A percentile compares a stretch with the other conserved stretches of the same genome.
phyloP scores from a whole-genome alignment of 2,113 vertebrate species.

The Xyliphius kryptos region DNA sequence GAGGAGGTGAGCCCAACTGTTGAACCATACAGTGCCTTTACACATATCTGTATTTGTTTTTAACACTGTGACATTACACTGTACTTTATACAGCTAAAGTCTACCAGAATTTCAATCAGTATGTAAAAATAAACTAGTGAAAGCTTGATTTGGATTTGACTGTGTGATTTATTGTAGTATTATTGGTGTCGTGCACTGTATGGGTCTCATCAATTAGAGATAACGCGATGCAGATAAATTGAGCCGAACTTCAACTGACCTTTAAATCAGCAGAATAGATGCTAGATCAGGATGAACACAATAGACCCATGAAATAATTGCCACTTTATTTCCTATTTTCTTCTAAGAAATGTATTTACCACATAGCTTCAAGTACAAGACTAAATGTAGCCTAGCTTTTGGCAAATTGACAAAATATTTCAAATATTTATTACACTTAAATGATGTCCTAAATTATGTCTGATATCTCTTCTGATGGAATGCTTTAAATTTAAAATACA shows the following conservation, averaged over 20 bases:
- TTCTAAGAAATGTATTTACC: background rate
- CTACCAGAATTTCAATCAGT: background rate
- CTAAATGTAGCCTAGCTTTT: background rate
- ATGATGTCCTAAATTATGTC: no score
- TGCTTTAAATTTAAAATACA: no score
- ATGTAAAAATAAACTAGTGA: background rate
- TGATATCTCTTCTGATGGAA: no score
- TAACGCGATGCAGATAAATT: background rate
- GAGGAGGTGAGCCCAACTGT: constrained; percentile 76
- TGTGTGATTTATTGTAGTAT: constrained; percentile 1
- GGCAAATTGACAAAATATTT: background rate
- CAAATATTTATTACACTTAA: background rate
- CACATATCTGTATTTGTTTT: no score
- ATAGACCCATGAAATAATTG: constrained; percentile 1
- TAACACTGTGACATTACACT: constrained; percentile 1
- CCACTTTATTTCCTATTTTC: background rate
- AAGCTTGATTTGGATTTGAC: background rate
- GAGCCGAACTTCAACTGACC: background rate
- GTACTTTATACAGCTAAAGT: background rate
- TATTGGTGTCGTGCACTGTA: background rate
- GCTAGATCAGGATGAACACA: background rate
- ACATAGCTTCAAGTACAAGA: background rate
- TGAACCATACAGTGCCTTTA: background rate
- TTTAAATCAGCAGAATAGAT: constrained; percentile 7
- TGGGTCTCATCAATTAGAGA: constrained; percentile 1